Conservation (phyloP, 2,113 vertebrate species). For the Takifugu flavidus region DNA sequence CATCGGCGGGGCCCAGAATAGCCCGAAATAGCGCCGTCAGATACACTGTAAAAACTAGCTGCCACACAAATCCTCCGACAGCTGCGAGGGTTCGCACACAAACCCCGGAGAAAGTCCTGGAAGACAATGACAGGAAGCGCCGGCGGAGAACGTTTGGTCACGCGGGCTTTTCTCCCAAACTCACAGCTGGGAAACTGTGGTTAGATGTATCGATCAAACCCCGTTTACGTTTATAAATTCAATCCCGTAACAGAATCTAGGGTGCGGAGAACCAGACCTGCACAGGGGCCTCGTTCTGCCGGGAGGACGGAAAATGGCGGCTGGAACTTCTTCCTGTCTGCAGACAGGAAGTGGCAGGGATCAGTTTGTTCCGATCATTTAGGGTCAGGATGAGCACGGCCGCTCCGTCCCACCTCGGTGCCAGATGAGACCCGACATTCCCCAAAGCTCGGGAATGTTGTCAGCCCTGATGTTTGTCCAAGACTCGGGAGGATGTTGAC, state of each 20-base stretch:
- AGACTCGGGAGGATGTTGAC: slow-evolving; percentile 68
- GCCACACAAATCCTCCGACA: slow-evolving; percentile 39
- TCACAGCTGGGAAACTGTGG: no score
- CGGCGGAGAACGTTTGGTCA: slow-evolving; percentile 36
- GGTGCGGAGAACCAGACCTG: no score
- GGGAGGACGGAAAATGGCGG: background rate
- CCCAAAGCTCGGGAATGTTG: slow-evolving; percentile 35
- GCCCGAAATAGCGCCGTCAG: background rate
- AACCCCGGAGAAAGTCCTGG: slow-evolving; percentile 43
- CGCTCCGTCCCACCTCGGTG: slow-evolving; percentile 19
- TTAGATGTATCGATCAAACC: no score
- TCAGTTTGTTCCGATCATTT: slow-evolving; percentile 36
- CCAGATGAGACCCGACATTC: slow-evolving; percentile 18
- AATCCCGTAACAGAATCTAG: background rate
- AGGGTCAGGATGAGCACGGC: slow-evolving; percentile 21
- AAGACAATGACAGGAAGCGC: slow-evolving; percentile 65
- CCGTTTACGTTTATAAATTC: no score
- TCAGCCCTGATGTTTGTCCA: slow-evolving; percentile 36
- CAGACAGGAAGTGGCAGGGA: slow-evolving; percentile 52
- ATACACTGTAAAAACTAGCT: background rate
- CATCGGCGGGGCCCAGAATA: no score
- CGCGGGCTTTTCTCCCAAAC: background rate
- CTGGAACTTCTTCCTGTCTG: slow-evolving; percentile 51
- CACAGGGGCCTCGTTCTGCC: background rate
- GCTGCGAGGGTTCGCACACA: slow-evolving; percentile 14